Base-by-base conservation (phyloP, 1,140 invertebrate genomes). In the Centruroides vittatus region DNA sequence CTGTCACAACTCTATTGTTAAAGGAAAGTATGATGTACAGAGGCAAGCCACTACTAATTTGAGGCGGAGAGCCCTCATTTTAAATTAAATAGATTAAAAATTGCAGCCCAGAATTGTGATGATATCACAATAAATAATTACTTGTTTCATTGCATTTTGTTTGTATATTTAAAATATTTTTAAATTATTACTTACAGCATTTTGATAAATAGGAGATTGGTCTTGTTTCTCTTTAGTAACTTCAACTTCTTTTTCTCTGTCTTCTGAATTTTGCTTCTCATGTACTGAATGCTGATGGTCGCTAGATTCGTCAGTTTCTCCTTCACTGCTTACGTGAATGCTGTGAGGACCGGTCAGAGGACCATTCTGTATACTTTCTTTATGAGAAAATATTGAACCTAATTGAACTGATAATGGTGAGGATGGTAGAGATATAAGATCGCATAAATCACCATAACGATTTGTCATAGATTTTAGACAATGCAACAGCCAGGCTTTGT, bases 401-500 rank as follows among this genome's bases (percentile, higher is more conserved):
- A 47, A 35, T 36, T 47, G 52, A 11, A 12, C 11, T 35, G 54
- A 11, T 4, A 57, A 50, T 56, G 63, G 60, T 5, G 63, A 61
- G 13, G 59, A 52, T 8, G 64, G 61, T 13, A 61, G 57, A 34
- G 67, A 56, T 5, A 62, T 55, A 34, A 67, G 49, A 52, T 70
- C 71, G 63, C 68, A 64, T 67, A 76, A 34, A 69, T 78, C 70
- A 67, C 76, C 72, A 72, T 72, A 71, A 66, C 78, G 76, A 71
- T 82, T 82, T 67, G 79, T 80, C 80, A 83, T 83, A 71, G 82
- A 80, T 76, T 81, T 78, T 67, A 81, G 73, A 75, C 87, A 90
- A 67, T 84, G 78, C 60, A 82, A 72, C 60, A 90, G 80, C 94
- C 93, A 98, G 70, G 82, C 82, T 70, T 82, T 80, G 84, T 98